phyloP scores from a whole-genome alignment of 2,113 vertebrate species.

The Argyrosomus japonicus region DNA sequence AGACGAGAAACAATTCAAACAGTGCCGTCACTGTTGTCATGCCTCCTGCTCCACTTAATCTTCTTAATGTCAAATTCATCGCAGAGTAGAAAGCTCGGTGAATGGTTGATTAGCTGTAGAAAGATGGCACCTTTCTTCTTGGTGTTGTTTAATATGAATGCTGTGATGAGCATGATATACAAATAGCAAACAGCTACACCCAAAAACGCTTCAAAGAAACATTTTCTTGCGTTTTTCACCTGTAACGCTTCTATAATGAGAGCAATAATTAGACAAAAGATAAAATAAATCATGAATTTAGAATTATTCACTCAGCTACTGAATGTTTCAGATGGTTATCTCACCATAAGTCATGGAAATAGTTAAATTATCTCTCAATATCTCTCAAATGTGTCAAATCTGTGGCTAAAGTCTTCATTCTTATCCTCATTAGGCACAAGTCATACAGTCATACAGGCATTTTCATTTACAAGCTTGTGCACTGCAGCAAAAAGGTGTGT shows the following conservation, averaged over 20 bases:
- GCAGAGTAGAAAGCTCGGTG: background rate
- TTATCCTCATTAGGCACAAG: slow-evolving; percentile 6
- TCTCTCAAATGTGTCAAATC: slow-evolving; percentile 6
- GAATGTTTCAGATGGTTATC: background rate
- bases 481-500: background rate
- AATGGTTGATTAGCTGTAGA: slow-evolving; percentile 33
- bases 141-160: background rate
- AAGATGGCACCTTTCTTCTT: background rate
- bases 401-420: background rate
- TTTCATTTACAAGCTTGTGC: slow-evolving; percentile 3
- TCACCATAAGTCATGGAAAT: slow-evolving; percentile 1
- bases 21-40: slow-evolving; percentile 17
- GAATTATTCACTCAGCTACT: background rate
- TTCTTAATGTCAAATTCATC: slow-evolving; percentile 23
- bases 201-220: background rate
- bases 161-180: background rate
- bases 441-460: background rate
- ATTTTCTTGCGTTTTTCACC: background rate
- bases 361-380: slow-evolving; percentile 5
- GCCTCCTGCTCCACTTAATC: slow-evolving; percentile 36
- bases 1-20: slow-evolving; percentile 24
- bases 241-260: background rate
- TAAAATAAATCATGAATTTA: background rate
- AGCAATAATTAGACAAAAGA: background rate
- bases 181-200: background rate